Conservation (phyloP, 2,113 vertebrate genomes). For the Hemiscyllium ocellatum region DNA sequence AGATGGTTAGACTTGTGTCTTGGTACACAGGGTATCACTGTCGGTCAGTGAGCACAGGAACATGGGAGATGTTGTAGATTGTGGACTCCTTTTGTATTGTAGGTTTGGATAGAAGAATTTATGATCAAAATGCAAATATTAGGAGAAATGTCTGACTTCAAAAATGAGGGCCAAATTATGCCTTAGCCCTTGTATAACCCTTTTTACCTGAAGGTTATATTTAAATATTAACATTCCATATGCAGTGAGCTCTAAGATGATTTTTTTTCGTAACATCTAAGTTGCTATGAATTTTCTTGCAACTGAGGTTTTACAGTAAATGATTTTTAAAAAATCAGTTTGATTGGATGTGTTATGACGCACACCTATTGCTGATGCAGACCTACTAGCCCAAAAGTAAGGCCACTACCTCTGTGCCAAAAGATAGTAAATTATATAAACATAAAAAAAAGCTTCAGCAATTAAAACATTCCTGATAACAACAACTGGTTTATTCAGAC, state of each 20-base stretch:
- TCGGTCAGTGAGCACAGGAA: not conserved
- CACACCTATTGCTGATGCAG: too few species aligned
- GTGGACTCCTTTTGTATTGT: not conserved
- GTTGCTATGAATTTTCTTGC: not conserved
- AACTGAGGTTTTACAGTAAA: not conserved
- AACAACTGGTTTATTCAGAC: not conserved
- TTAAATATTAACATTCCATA: not conserved
- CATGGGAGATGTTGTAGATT: not conserved
- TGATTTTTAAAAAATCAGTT: too few species aligned
- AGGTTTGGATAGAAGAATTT: not conserved
- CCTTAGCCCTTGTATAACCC: not conserved
- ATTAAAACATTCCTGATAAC: not conserved
- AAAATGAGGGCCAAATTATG: not conserved
- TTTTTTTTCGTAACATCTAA: not conserved
- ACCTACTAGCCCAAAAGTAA: too few species aligned
- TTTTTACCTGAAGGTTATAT: not conserved
- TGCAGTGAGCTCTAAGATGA: not conserved
- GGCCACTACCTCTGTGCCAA: too few species aligned
- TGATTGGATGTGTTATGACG: too few species aligned
- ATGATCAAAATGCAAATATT: not conserved
- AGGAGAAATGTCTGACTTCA: not conserved
- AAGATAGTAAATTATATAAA: not conserved
- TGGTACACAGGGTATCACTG: not conserved
- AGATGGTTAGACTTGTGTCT: not conserved
- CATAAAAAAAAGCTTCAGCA: not conserved